Percentiles rank a stretch among this genome's conserved stretches.
Conservation (phyloP, 2,797 vertebrate genomes). For the Urophycis tenuis region DNA sequence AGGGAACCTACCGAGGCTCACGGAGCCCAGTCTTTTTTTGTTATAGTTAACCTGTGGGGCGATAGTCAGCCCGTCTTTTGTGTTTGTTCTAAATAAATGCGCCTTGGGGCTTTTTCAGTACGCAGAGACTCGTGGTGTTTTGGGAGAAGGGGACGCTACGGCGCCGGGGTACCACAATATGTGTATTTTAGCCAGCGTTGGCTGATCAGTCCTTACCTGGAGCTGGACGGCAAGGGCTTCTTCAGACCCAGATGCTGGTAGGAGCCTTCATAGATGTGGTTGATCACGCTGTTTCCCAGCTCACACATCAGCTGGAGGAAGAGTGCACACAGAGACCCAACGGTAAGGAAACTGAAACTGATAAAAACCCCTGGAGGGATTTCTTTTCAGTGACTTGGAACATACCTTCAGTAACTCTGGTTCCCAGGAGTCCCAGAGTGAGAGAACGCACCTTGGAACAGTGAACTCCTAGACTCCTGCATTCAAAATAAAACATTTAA, state of each 20-base stretch:
- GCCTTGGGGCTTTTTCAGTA: no score
- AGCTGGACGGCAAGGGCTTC: conserved; percentile 84
- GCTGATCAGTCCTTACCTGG: conserved; percentile 68
- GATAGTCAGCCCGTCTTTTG: no score
- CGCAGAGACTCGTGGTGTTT: no score
- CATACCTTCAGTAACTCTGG: conserved; percentile 90
- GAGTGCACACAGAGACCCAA: not conserved
- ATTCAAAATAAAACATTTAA: conserved; percentile 22
- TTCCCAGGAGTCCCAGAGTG: conserved; percentile 96
- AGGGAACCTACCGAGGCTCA: no score
- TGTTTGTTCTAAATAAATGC: no score
- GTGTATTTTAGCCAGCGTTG: not conserved
- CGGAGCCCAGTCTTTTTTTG: no score
- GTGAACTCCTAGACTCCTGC: conserved; percentile 95
- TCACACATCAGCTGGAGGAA: conserved; percentile 90
- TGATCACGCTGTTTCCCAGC: conserved; percentile 89
- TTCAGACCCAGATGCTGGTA: conserved; percentile 79
- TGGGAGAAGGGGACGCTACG: no score
- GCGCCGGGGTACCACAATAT: no score
- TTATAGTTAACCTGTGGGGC: no score
- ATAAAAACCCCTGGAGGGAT: not conserved
- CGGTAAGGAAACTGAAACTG: not conserved
- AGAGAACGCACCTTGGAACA: conserved; percentile 97
- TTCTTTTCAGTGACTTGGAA: not conserved
- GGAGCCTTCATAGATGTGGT: conserved; percentile 92